A percentile compares a stretch with the other conserved stretches of the same genome.
phyloP scores from a whole-genome alignment of 2,113 vertebrate genomes.

The Catagonus wagneri region DNA sequence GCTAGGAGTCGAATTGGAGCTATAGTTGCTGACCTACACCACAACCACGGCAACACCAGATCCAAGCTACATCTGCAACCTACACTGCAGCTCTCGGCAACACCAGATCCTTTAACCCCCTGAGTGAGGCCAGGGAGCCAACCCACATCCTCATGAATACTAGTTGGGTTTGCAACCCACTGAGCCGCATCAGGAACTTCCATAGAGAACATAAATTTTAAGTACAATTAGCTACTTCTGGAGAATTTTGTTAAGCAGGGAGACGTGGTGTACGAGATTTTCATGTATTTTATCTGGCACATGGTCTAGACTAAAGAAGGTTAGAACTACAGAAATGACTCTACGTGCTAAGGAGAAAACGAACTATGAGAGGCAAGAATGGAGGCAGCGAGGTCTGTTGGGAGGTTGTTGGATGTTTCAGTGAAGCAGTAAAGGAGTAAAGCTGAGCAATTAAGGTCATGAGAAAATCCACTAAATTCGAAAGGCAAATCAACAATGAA shows the following conservation, averaged over 20 bases:
- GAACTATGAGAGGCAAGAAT: not conserved
- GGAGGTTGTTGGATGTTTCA: too few species aligned
- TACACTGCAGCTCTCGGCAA: too few species aligned
- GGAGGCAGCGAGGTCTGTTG: not conserved
- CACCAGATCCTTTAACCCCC: too few species aligned
- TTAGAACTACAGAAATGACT: not conserved
- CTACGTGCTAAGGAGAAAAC: not conserved
- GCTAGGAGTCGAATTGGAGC: too few species aligned
- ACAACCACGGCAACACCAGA: too few species aligned
- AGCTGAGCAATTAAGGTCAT: too few species aligned
- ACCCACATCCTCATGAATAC: too few species aligned
- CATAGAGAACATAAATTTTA: not conserved
- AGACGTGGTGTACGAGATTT: not conserved
- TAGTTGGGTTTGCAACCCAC: too few species aligned
- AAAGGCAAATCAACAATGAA: not conserved
- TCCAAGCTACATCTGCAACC: too few species aligned
- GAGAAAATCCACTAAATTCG: not conserved
- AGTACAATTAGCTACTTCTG: too few species aligned
- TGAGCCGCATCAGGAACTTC: not conserved
- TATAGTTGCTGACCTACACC: too few species aligned
- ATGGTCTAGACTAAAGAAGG: not conserved
- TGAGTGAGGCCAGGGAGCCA: too few species aligned
- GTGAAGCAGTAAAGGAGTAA: fast-evolving
- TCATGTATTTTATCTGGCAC: not conserved
- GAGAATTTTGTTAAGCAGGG: not conserved